A percentile compares a stretch with the other conserved stretches of the same genome.
These are phyloP conservation scores for Diuraphis noxia DNA, from an alignment of 1,140 invertebrate genomes.

Conservation along the genomic window DNA sequence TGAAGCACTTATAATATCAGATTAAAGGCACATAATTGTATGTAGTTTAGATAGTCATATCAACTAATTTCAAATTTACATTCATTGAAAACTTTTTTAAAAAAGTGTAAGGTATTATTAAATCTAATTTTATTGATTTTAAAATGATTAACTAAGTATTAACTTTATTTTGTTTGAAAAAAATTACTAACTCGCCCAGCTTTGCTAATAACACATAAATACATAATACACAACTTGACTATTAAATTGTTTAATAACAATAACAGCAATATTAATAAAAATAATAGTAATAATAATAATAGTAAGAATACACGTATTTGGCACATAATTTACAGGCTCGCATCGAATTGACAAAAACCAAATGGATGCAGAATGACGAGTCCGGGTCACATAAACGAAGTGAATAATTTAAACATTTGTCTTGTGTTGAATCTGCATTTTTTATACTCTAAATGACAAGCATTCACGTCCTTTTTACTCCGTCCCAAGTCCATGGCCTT, in stretches of 20 bases:
- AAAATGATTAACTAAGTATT: neutral
- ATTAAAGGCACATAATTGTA: neutral
- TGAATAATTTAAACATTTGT: slow-evolving; percentile 47
- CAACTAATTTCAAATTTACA: neutral
- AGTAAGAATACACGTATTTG: slow-evolving; percentile 12
- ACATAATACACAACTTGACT: neutral
- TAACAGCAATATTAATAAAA: neutral
- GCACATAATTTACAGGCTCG: slow-evolving; percentile 9
- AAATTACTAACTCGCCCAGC: neutral
- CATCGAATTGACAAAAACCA: neutral
- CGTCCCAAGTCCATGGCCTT: slow-evolving; percentile 47
- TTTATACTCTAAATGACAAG: slow-evolving; percentile 48
- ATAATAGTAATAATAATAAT: neutral
- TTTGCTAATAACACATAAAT: neutral
- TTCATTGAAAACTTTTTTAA: neutral
- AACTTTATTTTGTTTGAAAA: neutral
- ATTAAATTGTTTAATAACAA: neutral
- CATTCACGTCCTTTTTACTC: slow-evolving; percentile 32
- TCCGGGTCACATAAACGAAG: slow-evolving; percentile 14
- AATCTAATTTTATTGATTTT: slow-evolving; percentile 2
- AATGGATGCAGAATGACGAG: neutral
- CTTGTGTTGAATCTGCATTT: slow-evolving; percentile 51
- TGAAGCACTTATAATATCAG: neutral
- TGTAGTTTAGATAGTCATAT: neutral
- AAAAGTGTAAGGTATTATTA: neutral